phyloP scores from a whole-genome alignment of 2,113 vertebrate species.

The Taxidea taxus region DNA sequence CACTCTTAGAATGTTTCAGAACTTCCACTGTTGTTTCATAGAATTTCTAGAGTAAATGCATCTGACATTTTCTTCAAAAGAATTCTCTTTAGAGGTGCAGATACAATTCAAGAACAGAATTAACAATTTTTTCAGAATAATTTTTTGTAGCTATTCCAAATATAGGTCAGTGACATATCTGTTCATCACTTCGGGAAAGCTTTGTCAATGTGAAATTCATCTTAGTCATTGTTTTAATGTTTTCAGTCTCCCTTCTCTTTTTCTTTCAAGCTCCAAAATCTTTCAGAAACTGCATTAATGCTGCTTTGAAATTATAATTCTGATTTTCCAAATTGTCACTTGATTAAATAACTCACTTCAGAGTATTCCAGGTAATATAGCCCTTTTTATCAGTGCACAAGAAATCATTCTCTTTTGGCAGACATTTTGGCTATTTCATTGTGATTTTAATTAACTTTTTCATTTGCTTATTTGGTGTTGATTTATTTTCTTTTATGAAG shows the following conservation, averaged over 20 bases:
- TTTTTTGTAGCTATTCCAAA: slow-evolving; percentile 91
- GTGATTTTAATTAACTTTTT: not conserved
- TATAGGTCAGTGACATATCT: slow-evolving; percentile 93
- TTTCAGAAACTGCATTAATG: not conserved
- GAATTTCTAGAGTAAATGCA: slow-evolving; percentile 95
- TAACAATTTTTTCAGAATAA: slow-evolving; percentile 93
- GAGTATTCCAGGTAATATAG: not conserved
- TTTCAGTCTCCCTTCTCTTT: not conserved
- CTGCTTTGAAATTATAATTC: not conserved
- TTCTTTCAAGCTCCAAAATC: not conserved
- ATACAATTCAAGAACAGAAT: slow-evolving; percentile 89
- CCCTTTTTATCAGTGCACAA: not conserved
- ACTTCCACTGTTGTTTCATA: slow-evolving; percentile 92
- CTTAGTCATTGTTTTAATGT: not conserved
- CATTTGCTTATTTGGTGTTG: not conserved
- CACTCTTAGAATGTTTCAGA: slow-evolving; percentile 94
- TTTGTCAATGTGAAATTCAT: slow-evolving; percentile 84
- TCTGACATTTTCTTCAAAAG: slow-evolving; percentile 83
- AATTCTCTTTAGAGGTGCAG: slow-evolving; percentile 89
- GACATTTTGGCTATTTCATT: not conserved
- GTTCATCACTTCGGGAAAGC: slow-evolving; percentile 95
- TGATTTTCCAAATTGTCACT: not conserved
- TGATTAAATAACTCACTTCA: not conserved
- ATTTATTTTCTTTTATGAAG: not conserved
- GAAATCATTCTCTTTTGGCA: not conserved